Evolutionary conservation across 2,797 vertebrate species (phyloP).

Genomic region (Xiphophorus birchmanni): DNA sequence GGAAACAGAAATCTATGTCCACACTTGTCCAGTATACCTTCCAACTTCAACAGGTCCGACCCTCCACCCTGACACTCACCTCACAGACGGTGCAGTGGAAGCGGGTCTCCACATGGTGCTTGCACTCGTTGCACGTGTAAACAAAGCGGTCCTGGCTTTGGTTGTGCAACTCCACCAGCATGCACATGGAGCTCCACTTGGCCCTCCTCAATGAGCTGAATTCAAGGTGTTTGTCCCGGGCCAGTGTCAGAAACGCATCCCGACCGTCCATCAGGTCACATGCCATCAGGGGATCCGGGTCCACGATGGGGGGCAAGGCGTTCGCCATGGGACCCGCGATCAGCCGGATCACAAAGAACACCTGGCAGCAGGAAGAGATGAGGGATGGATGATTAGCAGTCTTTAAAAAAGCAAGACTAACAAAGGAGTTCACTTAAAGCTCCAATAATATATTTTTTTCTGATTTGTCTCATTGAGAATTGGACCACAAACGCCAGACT

Average conservation of each 20-base stretch:
- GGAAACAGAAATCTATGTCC: neutral
- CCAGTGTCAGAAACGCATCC: slow-evolving; percentile 95
- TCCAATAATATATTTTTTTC: no score
- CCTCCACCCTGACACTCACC: slow-evolving; percentile 74
- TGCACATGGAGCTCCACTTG: slow-evolving; percentile 97
- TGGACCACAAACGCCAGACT: neutral
- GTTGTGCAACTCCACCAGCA: slow-evolving; percentile 97
- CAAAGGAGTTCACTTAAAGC: neutral
- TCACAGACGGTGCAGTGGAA: slow-evolving; percentile 98
- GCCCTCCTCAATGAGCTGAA: slow-evolving; percentile 95
- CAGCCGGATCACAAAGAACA: slow-evolving; percentile 97
- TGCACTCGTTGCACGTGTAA: slow-evolving; percentile 98
- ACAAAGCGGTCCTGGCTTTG: slow-evolving; percentile 99
- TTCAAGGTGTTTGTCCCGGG: slow-evolving; percentile 96
- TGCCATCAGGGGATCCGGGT: slow-evolving; percentile 91
- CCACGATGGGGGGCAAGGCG: slow-evolving; percentile 90
- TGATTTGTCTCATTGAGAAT: neutral
- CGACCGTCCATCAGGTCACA: slow-evolving; percentile 98
- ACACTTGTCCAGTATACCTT: neutral
- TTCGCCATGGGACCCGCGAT: slow-evolving; percentile 93
- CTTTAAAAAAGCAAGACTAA: neutral
- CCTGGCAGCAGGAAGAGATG: slow-evolving; percentile 72
- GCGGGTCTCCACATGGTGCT: slow-evolving; percentile 96
- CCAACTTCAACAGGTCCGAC: neutral
- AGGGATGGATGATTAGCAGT: neutral